phyloP scores from a whole-genome alignment of 2,113 vertebrate genomes.

The Drymodes brunneopygia region DNA sequence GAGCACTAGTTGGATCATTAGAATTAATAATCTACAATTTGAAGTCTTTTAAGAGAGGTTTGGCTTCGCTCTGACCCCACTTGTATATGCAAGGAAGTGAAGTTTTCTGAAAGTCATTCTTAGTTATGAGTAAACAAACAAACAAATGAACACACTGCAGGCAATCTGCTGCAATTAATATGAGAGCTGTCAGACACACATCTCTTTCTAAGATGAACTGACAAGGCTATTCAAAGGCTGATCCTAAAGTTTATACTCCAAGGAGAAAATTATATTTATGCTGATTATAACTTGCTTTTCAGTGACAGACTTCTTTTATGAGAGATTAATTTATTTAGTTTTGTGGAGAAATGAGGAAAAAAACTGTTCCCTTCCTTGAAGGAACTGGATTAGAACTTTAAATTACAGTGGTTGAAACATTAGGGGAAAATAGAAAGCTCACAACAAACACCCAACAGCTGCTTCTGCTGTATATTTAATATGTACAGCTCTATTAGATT shows the following conservation, averaged over 20 bases:
- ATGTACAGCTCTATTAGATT: slow-evolving; percentile 41
- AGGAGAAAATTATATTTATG: slow-evolving; percentile 53
- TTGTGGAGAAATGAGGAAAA: neutral
- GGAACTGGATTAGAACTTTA: neutral
- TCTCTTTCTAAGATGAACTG: too few species aligned
- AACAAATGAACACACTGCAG: slow-evolving; percentile 13
- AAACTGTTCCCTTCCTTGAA: neutral
- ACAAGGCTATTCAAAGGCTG: slow-evolving; percentile 36
- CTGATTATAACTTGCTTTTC: slow-evolving; percentile 45
- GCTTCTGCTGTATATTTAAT: slow-evolving; percentile 45
- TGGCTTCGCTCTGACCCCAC: neutral
- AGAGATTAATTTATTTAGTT: slow-evolving; percentile 53
- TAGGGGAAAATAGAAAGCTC: neutral
- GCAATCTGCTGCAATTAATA: slow-evolving; percentile 61
- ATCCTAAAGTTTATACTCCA: slow-evolving; percentile 35
- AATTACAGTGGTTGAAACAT: neutral
- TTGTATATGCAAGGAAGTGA: neutral
- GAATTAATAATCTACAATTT: neutral
- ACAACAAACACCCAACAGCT: slow-evolving; percentile 46
- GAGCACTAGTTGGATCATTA: neutral
- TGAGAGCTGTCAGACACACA: slow-evolving; percentile 49
- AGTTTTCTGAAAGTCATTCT: slow-evolving; percentile 35
- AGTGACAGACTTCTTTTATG: slow-evolving; percentile 35
- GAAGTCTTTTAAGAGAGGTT: neutral
- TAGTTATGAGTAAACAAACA: slow-evolving; percentile 19